phyloP scores from a whole-genome alignment of 2,113 vertebrate species.

The Oncorhynchus kisutch region DNA sequence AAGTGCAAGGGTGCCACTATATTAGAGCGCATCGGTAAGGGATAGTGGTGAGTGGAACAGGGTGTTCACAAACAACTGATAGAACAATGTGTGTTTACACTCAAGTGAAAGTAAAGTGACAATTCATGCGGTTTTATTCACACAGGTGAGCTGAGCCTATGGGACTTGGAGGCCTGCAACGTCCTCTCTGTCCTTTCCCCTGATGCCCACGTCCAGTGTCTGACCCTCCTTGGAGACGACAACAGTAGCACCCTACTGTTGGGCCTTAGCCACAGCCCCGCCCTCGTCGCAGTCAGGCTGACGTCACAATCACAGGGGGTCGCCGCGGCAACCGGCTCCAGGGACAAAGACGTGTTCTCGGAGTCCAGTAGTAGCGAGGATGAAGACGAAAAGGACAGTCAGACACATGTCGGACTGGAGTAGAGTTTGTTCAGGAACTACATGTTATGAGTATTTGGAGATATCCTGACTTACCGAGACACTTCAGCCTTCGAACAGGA shows the following conservation, averaged over 20 bases:
- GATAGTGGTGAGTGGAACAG: too few relatives aligned
- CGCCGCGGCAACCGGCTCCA: neutral
- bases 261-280: slow-evolving; percentile 57
- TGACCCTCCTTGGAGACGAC: slow-evolving; percentile 35
- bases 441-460: neutral
- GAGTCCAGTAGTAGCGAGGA: slow-evolving; percentile 67
- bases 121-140: neutral
- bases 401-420: slow-evolving; percentile 4
- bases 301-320: slow-evolving; percentile 54
- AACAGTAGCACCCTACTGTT: slow-evolving; percentile 50
- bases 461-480: neutral
- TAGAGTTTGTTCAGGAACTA: neutral
- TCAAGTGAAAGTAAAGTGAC: neutral
- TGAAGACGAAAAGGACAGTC: slow-evolving; percentile 7
- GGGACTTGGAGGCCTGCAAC: slow-evolving; percentile 53
- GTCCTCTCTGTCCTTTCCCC: slow-evolving; percentile 55
- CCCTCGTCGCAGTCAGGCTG: slow-evolving; percentile 26
- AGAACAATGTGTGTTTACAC: neutral
- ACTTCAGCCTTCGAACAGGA: neutral
- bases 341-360: slow-evolving; percentile 52
- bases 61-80: neutral
- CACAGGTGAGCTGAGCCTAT: slow-evolving; percentile 42
- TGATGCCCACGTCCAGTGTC: slow-evolving; percentile 52
- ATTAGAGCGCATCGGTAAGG: neutral
- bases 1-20: too few relatives aligned